Evolutionary conservation across 2,113 vertebrate species (phyloP).

Genomic region (Pangasianodon hypophthalmus): DNA sequence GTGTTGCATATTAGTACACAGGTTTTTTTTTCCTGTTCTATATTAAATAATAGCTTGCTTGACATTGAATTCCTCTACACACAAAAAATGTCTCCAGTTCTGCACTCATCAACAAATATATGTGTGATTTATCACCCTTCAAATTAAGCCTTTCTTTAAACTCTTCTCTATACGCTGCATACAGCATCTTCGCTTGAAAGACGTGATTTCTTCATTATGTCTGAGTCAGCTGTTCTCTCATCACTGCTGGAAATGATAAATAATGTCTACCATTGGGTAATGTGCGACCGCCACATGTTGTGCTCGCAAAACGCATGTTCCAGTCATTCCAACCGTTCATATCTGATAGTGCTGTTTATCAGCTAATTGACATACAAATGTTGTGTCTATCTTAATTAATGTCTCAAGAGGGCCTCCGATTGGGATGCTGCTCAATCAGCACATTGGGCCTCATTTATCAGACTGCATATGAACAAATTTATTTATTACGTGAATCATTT

Average conservation of each 20-base stretch:
- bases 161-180: background rate
- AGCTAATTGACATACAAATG: conserved; percentile 12
- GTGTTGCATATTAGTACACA: background rate
- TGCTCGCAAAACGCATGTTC: background rate
- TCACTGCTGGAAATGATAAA: conserved; percentile 10
- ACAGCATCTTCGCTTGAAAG: background rate
- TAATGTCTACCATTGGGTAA: background rate
- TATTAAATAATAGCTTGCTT: conserved; percentile 1
- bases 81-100: background rate
- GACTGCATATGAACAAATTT: background rate
- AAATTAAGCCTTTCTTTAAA: background rate
- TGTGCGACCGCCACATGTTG: background rate
- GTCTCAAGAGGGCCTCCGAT: background rate
- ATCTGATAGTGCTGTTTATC: background rate
- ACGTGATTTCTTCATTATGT: conserved; percentile 1
- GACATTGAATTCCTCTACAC: background rate
- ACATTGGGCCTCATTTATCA: background rate
- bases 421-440: background rate
- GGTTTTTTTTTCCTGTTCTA: background rate
- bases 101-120: conserved; percentile 5
- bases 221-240: conserved; percentile 1
- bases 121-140: conserved; percentile 14
- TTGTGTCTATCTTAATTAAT: background rate
- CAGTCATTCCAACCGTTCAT: background rate
- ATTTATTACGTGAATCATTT: background rate